Base-by-base conservation (phyloP, 2,113 vertebrate genomes). In the Cettia cetti region DNA sequence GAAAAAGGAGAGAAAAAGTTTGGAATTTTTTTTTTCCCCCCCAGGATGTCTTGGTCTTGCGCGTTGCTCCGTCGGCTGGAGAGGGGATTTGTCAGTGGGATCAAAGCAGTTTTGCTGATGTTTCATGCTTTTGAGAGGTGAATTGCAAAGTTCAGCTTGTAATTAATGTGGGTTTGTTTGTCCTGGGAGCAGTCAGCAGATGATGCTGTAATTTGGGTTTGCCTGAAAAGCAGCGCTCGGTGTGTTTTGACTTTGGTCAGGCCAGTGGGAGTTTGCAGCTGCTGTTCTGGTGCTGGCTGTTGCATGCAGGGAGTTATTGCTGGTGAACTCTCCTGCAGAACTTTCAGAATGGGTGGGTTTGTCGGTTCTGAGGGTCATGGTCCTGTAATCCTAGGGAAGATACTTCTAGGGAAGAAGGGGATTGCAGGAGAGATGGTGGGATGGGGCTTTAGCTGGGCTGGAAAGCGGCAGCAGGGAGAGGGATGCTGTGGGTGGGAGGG, bases 121-220 rank as follows among this genome's bases (percentile, higher is more conserved):
- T 80, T 83, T 50, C 0, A 0, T 77, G 90, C 76, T 83, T 77
- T 68, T 16, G 82, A 86, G 85, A 94, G 92, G 92, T 89, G 95
- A 82, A 88, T 81, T 30, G 64, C 13, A 7, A 86, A 93, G 72
- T 93, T 93, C 66, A 71, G 76, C 54, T 68, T 88, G 60, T 92
- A 86, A 75, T 96, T 96, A 92, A 71, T 1, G 80, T 56, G 90
- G 90, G 82, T 88, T 94, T 49, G 88, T 75, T 93, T 9, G 0
- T 89, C 92, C 85, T 1, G 1, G 90, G 87, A 90, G 19, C 60
- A 91, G 88, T 88, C 82, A 81, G 92, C 80, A 86, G 92, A 89
- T 71, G 90, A 90, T 93, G 96, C 93, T 81, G 93, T 93, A 42
- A 89, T 95, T 94, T 75, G 92, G 72, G 92, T 89, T 96, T 94